Evolutionary conservation across 1,140 invertebrate genomes (phyloP).

Genomic region (Rhynchophorus ferrugineus): DNA sequence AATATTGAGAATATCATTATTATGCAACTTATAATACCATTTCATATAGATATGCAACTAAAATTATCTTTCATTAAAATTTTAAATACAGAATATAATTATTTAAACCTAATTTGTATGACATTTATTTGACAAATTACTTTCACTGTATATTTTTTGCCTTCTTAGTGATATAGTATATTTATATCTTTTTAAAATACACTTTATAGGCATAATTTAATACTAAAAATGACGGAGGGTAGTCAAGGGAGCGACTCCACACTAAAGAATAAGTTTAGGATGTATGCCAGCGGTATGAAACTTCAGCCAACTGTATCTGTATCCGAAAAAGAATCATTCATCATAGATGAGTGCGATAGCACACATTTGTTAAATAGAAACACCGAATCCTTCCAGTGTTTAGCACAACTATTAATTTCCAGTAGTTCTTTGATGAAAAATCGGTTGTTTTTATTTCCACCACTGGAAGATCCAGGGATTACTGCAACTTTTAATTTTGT

Average conservation of each 20-base stretch:
- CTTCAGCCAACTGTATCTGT: neutral
- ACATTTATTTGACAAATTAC: too few species aligned
- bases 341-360: slow-evolving; percentile 13
- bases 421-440: slow-evolving; percentile 42
- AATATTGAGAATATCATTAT: too few species aligned
- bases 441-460: slow-evolving; percentile 44
- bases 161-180: too few species aligned
- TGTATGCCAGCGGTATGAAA: neutral
- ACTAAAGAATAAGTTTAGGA: neutral
- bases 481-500: slow-evolving; percentile 38
- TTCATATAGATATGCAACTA: too few species aligned
- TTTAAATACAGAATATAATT: too few species aligned
- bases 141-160: too few species aligned
- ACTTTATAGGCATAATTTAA: too few species aligned
- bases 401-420: slow-evolving; percentile 38
- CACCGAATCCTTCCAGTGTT: slow-evolving; percentile 33
- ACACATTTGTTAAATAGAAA: slow-evolving; percentile 21
- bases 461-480: slow-evolving; percentile 44
- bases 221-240: too few species aligned
- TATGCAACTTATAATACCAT: too few species aligned
- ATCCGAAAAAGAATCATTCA: neutral
- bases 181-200: too few species aligned
- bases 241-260: neutral
- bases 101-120: too few species aligned
- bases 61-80: too few species aligned